A percentile compares a stretch with the other conserved stretches of the same genome.
phyloP scores from a whole-genome alignment of 2,113 vertebrate species.

The Gracilinanus agilis region DNA sequence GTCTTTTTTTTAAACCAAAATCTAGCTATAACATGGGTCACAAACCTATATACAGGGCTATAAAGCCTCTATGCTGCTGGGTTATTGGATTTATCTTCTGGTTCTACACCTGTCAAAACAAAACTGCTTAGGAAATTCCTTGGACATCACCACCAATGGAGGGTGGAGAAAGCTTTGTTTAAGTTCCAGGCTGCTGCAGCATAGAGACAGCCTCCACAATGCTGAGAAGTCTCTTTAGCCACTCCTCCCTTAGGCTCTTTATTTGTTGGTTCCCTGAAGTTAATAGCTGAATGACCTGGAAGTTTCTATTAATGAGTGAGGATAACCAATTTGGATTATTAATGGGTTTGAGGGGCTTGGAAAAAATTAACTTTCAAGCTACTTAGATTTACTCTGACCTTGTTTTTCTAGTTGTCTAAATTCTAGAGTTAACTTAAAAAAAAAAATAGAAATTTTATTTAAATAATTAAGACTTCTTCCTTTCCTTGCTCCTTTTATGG shows the following conservation, averaged over 20 bases:
- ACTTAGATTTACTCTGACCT: not conserved
- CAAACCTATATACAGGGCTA: slow-evolving; percentile 40
- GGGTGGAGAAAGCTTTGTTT: too few species aligned
- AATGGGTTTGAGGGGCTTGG: slow-evolving; percentile 4
- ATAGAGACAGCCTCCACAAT: not conserved
- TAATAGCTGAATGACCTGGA: not conserved
- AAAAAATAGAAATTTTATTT: not conserved
- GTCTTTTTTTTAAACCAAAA: slow-evolving; percentile 44
- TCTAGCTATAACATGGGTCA: slow-evolving; percentile 58
- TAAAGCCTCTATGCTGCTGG: not conserved
- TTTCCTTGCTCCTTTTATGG: not conserved
- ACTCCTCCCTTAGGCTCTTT: not conserved
- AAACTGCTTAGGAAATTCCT: slow-evolving; percentile 3
- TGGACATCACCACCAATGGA: accelerated
- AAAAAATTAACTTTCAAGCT: slow-evolving; percentile 37
- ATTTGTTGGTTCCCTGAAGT: not conserved
- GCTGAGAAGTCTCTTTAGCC: not conserved
- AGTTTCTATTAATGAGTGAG: slow-evolving; percentile 3
- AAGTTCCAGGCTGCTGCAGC: not conserved
- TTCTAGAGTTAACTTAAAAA: not conserved
- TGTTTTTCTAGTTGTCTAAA: slow-evolving; percentile 26
- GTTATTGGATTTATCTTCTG: slow-evolving; percentile 22
- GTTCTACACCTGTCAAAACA: not conserved
- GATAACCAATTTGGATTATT: not conserved
- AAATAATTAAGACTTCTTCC: not conserved